phyloP scores from a whole-genome alignment of 53 echinoderm and acorn worm genomes.

The Astropecten irregularis region DNA sequence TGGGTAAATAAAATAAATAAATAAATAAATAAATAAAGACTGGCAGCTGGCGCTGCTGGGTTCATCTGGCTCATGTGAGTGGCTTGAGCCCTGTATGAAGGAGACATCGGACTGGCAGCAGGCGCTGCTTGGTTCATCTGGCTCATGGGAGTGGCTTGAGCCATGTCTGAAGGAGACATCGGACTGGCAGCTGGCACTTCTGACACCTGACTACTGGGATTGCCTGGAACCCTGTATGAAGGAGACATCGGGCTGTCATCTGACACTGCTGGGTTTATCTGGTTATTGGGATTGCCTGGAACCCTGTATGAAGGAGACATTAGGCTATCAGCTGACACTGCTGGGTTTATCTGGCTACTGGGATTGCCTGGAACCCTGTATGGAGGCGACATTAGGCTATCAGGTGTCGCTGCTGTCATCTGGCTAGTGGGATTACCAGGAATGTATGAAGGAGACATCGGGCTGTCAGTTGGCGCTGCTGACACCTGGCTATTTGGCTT shows the following conservation, averaged over 20 bases:
- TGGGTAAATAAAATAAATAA: too few species aligned
- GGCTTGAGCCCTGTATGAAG: not conserved
- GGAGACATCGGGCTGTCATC: not conserved
- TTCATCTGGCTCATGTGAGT: not conserved
- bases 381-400: not conserved
- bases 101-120: not conserved
- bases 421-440: too few species aligned
- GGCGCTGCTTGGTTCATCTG: not conserved
- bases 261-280: not conserved
- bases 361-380: too few species aligned
- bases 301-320: not conserved
- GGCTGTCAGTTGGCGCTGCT: too few species aligned
- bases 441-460: too few species aligned
- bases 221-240: not conserved
- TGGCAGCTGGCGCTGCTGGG: not conserved
- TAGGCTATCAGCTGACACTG: not conserved
- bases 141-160: not conserved
- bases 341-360: not conserved
- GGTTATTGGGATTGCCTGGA: not conserved
- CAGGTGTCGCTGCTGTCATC: not conserved
- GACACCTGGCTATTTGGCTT: too few species aligned
- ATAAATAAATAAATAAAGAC: too few species aligned
- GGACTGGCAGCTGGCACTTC: not conserved
- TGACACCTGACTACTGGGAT: not conserved
- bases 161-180: conserved; percentile 3